These are phyloP conservation scores for Anodontia alba DNA, from an alignment of 2,888 invertebrate genomes.

Conservation along the genomic window DNA sequence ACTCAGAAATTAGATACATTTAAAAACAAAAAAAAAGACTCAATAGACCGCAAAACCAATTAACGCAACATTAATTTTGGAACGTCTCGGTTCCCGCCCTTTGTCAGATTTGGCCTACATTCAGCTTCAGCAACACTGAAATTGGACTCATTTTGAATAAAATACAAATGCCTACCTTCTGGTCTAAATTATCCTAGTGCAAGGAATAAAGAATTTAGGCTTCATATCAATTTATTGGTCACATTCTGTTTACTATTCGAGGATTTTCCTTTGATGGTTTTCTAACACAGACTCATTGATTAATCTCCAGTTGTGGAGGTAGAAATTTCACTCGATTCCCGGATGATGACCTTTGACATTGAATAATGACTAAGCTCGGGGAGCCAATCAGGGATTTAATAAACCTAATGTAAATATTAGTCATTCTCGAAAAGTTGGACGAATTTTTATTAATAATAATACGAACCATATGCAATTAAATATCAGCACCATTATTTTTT, in stretches of 20 bases:
- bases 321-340: background rate
- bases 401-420: too few relatives aligned
- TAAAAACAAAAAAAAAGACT: too few relatives aligned
- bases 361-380: slow-evolving; percentile 6
- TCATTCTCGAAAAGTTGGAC: too few relatives aligned
- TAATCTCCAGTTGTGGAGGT: slow-evolving; percentile 4
- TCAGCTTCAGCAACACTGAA: background rate
- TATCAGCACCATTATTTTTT: too few relatives aligned
- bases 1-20: too few relatives aligned
- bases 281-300: background rate
- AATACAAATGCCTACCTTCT: too few relatives aligned
- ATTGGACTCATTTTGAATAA: too few relatives aligned
- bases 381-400: background rate
- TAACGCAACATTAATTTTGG: background rate
- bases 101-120: slow-evolving; percentile 5
- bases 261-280: background rate
- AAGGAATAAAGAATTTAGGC: background rate
- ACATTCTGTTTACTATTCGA: too few relatives aligned
- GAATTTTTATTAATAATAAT: too few relatives aligned
- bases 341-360: slow-evolving; percentile 12
- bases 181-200: background rate
- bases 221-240: background rate
- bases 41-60: background rate
- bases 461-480: too few relatives aligned
- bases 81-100: slow-evolving; percentile 5